A percentile compares a stretch with the other conserved stretches of the same genome.
Conservation (phyloP, 2,797 vertebrate species). For the Onychomys leucogaster region DNA sequence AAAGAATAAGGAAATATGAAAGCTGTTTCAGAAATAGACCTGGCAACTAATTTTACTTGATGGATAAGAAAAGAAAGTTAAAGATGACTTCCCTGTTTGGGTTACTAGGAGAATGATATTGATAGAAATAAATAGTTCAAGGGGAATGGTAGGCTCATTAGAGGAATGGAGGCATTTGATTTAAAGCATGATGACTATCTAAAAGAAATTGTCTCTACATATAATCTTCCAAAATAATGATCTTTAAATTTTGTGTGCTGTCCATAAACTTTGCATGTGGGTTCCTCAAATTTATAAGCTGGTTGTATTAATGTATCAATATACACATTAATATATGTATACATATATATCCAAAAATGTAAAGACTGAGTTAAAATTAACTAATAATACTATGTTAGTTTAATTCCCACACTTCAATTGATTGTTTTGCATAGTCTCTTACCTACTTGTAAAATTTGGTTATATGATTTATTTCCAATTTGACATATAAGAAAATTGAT, state of each 20-base stretch:
- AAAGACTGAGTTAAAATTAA: slow-evolving; percentile 42
- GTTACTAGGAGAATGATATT: slow-evolving; percentile 39
- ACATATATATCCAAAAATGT: not conserved
- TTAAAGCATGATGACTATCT: slow-evolving; percentile 26
- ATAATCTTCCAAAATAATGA: not conserved
- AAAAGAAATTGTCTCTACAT: slow-evolving; percentile 24
- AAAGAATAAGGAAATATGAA: slow-evolving; percentile 27
- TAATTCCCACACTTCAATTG: not conserved
- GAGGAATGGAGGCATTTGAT: not conserved
- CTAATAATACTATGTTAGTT: slow-evolving; percentile 11
- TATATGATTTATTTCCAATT: slow-evolving; percentile 16
- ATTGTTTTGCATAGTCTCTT: slow-evolving; percentile 21
- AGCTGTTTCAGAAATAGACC: slow-evolving; percentile 53
- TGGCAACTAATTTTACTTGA: slow-evolving; percentile 52
- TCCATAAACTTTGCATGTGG: not conserved
- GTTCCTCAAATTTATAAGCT: not conserved
- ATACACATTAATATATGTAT: not conserved
- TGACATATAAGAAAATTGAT: slow-evolving; percentile 27
- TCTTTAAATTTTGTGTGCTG: slow-evolving; percentile 8
- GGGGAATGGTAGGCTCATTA: not conserved
- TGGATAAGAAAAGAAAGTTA: not conserved
- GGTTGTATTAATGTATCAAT: slow-evolving; percentile 24
- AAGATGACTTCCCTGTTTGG: slow-evolving; percentile 22
- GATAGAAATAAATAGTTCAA: slow-evolving; percentile 37
- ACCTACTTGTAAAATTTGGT: slow-evolving; percentile 20